These are phyloP conservation scores for Cancer borealis DNA, from an alignment of 2,888 invertebrate genomes.

Conservation along the genomic window DNA sequence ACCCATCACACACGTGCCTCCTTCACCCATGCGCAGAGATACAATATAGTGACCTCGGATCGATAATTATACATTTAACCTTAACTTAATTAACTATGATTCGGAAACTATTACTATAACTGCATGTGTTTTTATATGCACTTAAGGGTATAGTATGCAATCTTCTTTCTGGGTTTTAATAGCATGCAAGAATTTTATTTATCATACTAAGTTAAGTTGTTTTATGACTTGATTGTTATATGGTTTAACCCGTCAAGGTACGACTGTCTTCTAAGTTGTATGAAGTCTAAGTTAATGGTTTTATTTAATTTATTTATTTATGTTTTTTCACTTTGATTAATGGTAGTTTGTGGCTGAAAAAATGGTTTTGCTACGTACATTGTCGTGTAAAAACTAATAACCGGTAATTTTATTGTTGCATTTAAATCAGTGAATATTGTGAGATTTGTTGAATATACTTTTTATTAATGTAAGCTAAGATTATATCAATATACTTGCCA, in stretches of 20 bases:
- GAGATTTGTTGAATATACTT: neutral
- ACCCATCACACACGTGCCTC: conserved; percentile 62
- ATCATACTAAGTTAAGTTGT: neutral
- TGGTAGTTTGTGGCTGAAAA: neutral
- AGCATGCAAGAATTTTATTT: neutral
- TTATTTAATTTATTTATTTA: neutral
- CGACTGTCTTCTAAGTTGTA: neutral
- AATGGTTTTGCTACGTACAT: neutral
- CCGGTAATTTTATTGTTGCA: neutral
- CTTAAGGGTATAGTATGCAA: neutral
- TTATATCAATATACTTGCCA: no score
- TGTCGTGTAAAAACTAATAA: no score
- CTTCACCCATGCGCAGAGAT: conserved; percentile 64
- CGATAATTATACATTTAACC: neutral
- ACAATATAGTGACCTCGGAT: conserved; percentile 47
- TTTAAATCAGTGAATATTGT: neutral
- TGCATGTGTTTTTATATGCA: neutral
- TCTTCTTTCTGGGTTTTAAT: neutral
- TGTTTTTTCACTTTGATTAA: neutral
- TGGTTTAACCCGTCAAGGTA: neutral
- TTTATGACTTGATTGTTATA: neutral
- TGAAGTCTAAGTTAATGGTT: neutral
- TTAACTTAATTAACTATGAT: neutral
- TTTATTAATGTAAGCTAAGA: no score
- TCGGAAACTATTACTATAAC: neutral